Conservation (phyloP, 2,888 invertebrate genomes). For the Buathra laborator region DNA sequence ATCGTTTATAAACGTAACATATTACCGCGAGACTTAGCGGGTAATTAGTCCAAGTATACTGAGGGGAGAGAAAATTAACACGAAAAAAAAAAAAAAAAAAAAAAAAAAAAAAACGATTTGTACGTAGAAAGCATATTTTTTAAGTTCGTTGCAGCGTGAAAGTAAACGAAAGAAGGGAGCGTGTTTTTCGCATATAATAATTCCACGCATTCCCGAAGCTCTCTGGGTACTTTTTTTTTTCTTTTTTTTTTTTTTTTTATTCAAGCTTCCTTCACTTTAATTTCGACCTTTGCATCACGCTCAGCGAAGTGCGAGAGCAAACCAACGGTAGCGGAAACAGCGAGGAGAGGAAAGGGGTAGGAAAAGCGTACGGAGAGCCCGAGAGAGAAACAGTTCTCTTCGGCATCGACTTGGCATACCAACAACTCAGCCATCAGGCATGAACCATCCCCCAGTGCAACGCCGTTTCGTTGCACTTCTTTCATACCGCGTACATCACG, state of each 20-base stretch:
- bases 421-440: slow-evolving; percentile 11
- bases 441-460: background rate
- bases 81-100: background rate
- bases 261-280: slow-evolving; percentile 43
- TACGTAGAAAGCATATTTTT: slow-evolving; percentile 41
- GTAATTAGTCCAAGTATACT: slow-evolving; percentile 58
- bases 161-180: background rate
- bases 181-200: slow-evolving; percentile 23
- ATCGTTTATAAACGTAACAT: slow-evolving; percentile 54
- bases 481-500: slow-evolving; percentile 23
- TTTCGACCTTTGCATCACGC: slow-evolving; percentile 53
- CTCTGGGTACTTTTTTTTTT: background rate
- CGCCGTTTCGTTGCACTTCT: slow-evolving; percentile 8
- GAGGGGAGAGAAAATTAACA: background rate
- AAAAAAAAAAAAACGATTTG: slow-evolving; percentile 8
- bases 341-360: slow-evolving; percentile 12
- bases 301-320: slow-evolving; percentile 50
- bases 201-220: slow-evolving; percentile 15
- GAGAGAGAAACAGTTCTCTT: background rate
- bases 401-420: slow-evolving; percentile 34
- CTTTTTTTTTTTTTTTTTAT: background rate
- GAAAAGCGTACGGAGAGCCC: background rate
- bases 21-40: slow-evolving; percentile 12
- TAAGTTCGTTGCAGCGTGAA: slow-evolving; percentile 38
- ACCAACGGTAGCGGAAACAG: slow-evolving; percentile 36